A percentile compares a stretch with the other conserved stretches of the same genome.
Evolutionary conservation across 2,113 vertebrate species (phyloP).

Genomic region (Mustelus asterias): DNA sequence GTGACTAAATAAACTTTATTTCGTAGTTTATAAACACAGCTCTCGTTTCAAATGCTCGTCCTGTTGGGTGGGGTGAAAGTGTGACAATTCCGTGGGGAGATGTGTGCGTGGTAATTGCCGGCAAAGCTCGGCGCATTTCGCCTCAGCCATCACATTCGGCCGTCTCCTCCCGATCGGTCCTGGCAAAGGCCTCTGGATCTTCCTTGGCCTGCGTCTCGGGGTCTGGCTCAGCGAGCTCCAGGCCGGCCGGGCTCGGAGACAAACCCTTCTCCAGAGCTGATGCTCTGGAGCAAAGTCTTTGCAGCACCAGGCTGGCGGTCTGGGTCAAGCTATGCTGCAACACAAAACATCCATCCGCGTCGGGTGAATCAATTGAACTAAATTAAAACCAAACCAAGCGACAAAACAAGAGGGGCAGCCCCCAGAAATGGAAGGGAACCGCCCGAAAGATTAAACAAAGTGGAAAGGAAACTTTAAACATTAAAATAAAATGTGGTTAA

Average conservation of each 20-base stretch:
- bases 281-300: slow-evolving; percentile 45
- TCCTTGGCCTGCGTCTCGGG: not conserved
- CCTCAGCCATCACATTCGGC: not conserved
- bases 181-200: not conserved
- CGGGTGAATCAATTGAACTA: too few relatives aligned
- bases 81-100: too few relatives aligned
- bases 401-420: too few relatives aligned
- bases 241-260: accelerated
- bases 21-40: too few relatives aligned
- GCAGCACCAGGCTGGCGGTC: slow-evolving; percentile 46
- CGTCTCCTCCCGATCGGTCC: not conserved
- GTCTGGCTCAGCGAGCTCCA: not conserved
- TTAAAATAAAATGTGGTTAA: too few relatives aligned
- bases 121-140: accelerated
- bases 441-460: too few relatives aligned
- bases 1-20: too few relatives aligned
- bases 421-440: too few relatives aligned
- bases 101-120: accelerated
- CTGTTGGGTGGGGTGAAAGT: not conserved
- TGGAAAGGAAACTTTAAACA: too few relatives aligned
- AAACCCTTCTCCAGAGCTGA: not conserved
- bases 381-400: too few relatives aligned
- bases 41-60: not conserved
- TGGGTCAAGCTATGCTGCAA: slow-evolving; percentile 54
- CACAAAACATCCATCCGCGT: not conserved